These are phyloP conservation scores for Ypsolopha sequella DNA, from an alignment of 2,888 invertebrate species.

Conservation along the genomic window DNA sequence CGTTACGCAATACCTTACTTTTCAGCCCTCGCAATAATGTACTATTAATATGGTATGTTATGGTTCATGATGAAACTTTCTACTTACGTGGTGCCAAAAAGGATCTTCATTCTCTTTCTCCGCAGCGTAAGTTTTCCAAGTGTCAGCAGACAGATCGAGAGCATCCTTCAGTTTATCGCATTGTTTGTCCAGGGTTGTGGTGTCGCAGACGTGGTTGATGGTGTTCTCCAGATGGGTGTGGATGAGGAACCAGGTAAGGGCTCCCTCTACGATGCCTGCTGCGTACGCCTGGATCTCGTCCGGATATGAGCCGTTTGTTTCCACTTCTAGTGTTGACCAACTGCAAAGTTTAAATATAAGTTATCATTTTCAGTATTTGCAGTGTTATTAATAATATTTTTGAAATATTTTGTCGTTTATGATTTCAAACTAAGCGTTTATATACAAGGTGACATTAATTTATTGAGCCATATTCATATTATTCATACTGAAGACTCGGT, in stretches of 20 bases:
- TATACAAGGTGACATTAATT: too few relatives aligned
- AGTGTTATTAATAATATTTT: too few relatives aligned
- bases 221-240: slow-evolving; percentile 85
- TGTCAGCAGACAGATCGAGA: slow-evolving; percentile 74
- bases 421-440: too few relatives aligned
- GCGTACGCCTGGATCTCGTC: slow-evolving; percentile 88
- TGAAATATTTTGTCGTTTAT: too few relatives aligned
- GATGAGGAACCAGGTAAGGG: slow-evolving; percentile 84
- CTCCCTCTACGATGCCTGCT: slow-evolving; percentile 88
- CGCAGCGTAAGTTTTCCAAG: slow-evolving; percentile 71
- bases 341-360: too few relatives aligned
- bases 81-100: slow-evolving; percentile 85
- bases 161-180: slow-evolving; percentile 76
- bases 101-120: slow-evolving; percentile 63
- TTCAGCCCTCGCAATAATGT: too few relatives aligned
- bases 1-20: too few relatives aligned
- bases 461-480: too few relatives aligned
- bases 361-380: too few relatives aligned
- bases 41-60: too few relatives aligned
- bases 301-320: slow-evolving; percentile 78
- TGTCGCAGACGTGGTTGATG: slow-evolving; percentile 58
- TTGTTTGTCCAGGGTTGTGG: slow-evolving; percentile 56
- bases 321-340: slow-evolving; percentile 86
- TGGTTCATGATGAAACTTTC: too few relatives aligned
- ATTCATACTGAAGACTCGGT: too few relatives aligned